Conservation (phyloP, 2,888 invertebrate species). For the Laspeyria flexula region DNA sequence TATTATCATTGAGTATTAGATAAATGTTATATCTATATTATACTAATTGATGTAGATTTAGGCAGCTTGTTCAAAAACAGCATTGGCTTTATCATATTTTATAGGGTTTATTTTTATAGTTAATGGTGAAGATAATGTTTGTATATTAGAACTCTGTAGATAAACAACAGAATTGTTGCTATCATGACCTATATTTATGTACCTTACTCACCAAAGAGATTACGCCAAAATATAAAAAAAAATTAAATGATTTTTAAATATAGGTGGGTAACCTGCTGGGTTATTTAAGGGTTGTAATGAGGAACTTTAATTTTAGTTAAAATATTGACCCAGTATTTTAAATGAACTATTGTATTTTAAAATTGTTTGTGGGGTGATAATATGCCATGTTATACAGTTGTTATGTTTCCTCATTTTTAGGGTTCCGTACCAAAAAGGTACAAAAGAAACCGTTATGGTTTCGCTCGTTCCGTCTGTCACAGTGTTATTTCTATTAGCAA, state of each 20-base stretch:
- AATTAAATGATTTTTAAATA: background rate
- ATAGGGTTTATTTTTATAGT: constrained; percentile 19
- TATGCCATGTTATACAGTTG: too few relatives aligned
- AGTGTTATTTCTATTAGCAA: too few relatives aligned
- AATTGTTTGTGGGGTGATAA: too few relatives aligned
- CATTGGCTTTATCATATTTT: constrained; percentile 18
- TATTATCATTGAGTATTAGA: constrained; percentile 33
- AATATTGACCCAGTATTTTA: background rate
- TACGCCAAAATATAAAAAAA: constrained; percentile 10
- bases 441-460: too few relatives aligned
- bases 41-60: constrained; percentile 23
- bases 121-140: background rate
- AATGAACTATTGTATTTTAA: background rate
- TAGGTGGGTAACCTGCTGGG: background rate
- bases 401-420: too few relatives aligned
- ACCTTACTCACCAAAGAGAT: constrained; percentile 34
- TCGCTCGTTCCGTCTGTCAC: too few relatives aligned
- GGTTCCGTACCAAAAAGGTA: too few relatives aligned
- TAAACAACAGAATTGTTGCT: background rate
- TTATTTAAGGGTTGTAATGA: too few relatives aligned
- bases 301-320: background rate
- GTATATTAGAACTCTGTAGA: background rate
- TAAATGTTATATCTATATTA: constrained; percentile 30
- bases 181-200: constrained; percentile 5
- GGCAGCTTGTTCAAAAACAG: constrained; percentile 35